Evolutionary conservation across 2,113 vertebrate species (phyloP).

Genomic region (Dasypus novemcinctus): DNA sequence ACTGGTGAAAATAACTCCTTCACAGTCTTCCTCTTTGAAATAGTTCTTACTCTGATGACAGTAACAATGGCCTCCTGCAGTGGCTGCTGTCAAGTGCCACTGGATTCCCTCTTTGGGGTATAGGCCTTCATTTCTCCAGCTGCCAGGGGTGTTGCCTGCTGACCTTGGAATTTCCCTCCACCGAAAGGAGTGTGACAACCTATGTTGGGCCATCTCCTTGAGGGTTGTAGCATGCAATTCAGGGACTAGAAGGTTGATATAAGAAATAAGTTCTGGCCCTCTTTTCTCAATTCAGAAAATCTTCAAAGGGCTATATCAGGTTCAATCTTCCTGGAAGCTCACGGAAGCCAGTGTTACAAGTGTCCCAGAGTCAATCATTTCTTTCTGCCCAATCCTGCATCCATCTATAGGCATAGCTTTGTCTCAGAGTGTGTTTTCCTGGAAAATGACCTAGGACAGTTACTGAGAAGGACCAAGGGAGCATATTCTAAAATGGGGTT

Average conservation of each 20-base stretch:
- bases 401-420: background rate
- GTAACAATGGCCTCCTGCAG: background rate
- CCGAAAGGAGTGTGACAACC: background rate
- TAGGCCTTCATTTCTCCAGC: background rate
- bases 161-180: background rate
- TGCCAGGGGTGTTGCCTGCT: background rate
- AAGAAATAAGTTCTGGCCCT: background rate
- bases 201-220: background rate
- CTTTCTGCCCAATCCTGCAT: background rate
- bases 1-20: background rate
- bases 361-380: background rate
- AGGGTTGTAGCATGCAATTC: background rate
- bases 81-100: background rate
- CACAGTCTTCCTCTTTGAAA: background rate
- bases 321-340: background rate
- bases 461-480: background rate
- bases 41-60: too few species aligned
- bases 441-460: background rate
- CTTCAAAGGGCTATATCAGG: background rate
- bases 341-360: background rate
- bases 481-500: background rate
- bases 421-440: background rate
- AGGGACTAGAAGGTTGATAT: background rate
- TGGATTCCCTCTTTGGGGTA: background rate
- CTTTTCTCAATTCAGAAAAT: background rate